Base-by-base conservation (phyloP, 1,140 invertebrate species). In the Doryteuthis pealeii region DNA sequence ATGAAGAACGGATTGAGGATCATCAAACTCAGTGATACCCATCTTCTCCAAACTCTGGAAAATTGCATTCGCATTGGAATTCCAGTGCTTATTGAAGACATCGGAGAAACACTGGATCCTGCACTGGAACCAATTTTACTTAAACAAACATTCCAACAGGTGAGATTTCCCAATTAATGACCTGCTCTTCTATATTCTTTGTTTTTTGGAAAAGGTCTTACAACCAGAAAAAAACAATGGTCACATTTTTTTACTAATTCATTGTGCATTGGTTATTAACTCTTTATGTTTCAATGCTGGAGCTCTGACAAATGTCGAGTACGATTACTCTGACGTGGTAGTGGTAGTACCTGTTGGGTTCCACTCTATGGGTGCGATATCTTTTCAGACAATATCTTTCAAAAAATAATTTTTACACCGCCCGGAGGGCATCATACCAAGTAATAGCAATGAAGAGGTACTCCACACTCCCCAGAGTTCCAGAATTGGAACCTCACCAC, bases 1-100 rank as follows among this genome's bases (percentile, higher is more conserved):
- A 88, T 89, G 6, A 83, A 89, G 1, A 93, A 94, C 80, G 90
- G 91, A 14, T 83, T 96, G 65, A 92, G 92, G 83, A 90, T 95
- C 12, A 91, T 93, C 8, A 95, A 95, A 85, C 88, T 95, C 91
- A 85, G 83, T 14, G 86, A 87, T 72, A 77, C 76, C 2, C 76
- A 90, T 69, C 93, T 94, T 92, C 73, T 88, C 40, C 66, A 86
- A 22, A 87, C 87, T 1, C 74, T 89, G 31, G 88, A 89, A 79
- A 87, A 86, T 76, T 84, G 83, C 80, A 87, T 89, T 69, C 83
- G 87, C 70, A 83, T 87, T 70, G 88, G 88, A 68, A 85, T 87
- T 82, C 87, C 88, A 3, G 85, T 88, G 2, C 76, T 89, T 8
- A 76, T 88, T 74, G 88, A 89, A 78, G 88, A 89, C 76, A 71